Evolutionary conservation across 2,888 invertebrate genomes (phyloP), one percentile per base, ranked within the genome.

Genomic region (Malthinus seriepunctatus): DNA sequence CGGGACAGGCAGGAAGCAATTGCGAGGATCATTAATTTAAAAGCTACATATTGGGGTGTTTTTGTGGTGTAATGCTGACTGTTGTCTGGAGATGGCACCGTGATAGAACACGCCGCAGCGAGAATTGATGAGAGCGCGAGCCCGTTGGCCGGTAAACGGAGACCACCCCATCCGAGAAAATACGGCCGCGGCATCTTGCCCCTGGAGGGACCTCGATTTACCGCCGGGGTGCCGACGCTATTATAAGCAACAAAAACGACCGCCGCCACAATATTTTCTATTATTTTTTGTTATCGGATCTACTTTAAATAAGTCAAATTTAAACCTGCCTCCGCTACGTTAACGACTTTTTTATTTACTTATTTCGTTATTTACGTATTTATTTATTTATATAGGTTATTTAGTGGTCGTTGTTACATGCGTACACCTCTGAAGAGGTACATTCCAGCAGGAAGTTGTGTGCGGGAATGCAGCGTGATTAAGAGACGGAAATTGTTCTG

Each of bases 31-130:
- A 78, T 78, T 78, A 78, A 78, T 78, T 78, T 78, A 76, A 78
- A 77, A 76, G 77, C 77, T 76, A 77, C 77, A 78, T 77, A 78
- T 78, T 77, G 77, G 76, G 74, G 72, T 77, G 77, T 78, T 78
- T 78, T 78, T 77, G 77, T 75, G 75, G 76, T 74, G 75, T 77
- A 76, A 75, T 77, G 78, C 77, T 78, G 77, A 78, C 76, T 78
- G 76, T 77, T 78, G 78, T 78, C 78, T 78, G 78, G 77, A 78
- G 78, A 78, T 78, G 78, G 78, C 78, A 78, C 75, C 72, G 77
- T 76, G 78, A 78, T 78, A 78, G 78, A 77, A 78, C 78, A 78
- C 78, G 78, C 76, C 73, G 73, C 74, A 69, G 71, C 68, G 72
- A 73, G 73, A 77, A 78, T 76, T 73, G 74, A 78, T 77, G 75